Conservation (phyloP, 1,140 invertebrate species). For the Drosophila asahinai region DNA sequence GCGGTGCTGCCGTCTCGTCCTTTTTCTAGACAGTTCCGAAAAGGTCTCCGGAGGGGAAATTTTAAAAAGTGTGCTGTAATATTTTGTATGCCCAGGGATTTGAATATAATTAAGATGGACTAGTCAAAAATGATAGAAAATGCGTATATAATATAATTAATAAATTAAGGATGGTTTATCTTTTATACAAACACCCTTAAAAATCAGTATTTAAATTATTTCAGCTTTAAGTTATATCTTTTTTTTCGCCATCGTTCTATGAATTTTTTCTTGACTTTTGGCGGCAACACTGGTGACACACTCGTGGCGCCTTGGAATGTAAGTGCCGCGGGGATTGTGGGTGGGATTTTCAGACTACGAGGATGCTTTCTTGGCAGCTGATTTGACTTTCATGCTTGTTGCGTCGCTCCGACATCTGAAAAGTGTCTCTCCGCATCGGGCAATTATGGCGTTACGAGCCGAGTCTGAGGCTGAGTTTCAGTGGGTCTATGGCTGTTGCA, state of each 20-base stretch:
- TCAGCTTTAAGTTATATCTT: not conserved
- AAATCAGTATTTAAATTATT: not conserved
- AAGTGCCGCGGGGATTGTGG: constrained; percentile 9
- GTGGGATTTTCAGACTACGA: not conserved
- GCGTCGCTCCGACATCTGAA: constrained; percentile 34
- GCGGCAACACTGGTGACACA: constrained; percentile 11
- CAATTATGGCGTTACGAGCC: constrained; percentile 36
- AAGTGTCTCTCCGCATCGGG: constrained; percentile 41
- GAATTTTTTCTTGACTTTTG: not conserved
- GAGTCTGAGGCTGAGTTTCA: not conserved
- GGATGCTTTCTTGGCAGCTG: constrained; percentile 54
- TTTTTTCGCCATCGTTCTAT: not conserved
- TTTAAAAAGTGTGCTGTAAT: not conserved
- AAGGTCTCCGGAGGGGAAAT: not conserved
- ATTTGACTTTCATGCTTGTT: constrained; percentile 74
- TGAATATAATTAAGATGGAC: not conserved
- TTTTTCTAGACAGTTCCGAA: not conserved
- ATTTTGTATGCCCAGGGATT: too few species aligned
- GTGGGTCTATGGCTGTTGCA: constrained; percentile 47
- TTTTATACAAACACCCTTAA: not conserved
- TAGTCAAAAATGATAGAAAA: too few species aligned
- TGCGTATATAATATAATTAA: not conserved
- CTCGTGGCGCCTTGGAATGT: constrained; percentile 25
- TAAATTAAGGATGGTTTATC: not conserved
- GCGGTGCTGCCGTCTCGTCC: constrained; percentile 10